Conservation (phyloP, 2,888 invertebrate species). For the Oxyteleia sp. region DNA sequence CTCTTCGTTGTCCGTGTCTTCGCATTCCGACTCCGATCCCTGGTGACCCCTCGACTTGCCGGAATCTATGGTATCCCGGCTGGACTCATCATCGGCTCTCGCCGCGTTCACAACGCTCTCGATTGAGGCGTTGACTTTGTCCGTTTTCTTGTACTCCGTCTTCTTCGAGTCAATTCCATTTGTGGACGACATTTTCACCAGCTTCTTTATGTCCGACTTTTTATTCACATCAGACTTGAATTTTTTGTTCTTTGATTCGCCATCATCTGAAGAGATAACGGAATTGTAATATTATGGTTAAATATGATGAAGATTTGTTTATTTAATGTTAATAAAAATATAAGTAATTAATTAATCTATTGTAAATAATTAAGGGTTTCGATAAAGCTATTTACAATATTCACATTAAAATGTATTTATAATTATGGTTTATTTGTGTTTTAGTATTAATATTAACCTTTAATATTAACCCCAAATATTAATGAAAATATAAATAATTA, state of each 20-base stretch:
- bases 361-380: too few relatives aligned
- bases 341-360: too few relatives aligned
- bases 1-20: conserved; percentile 85
- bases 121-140: conserved; percentile 88
- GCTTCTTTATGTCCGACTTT: conserved; percentile 73
- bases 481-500: too few relatives aligned
- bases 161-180: conserved; percentile 80
- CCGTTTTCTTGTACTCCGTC: conserved; percentile 69
- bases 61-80: conserved; percentile 84
- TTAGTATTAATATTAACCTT: too few relatives aligned
- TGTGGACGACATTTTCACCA: conserved; percentile 76
- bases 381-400: too few relatives aligned
- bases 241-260: conserved; percentile 82
- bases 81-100: conserved; percentile 84
- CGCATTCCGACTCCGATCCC: conserved; percentile 84
- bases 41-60: conserved; percentile 84
- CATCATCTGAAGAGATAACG: conserved; percentile 83
- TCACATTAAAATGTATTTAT: too few relatives aligned
- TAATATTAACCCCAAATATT: too few relatives aligned
- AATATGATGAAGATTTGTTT: too few relatives aligned
- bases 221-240: conserved; percentile 73
- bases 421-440: too few relatives aligned
- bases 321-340: too few relatives aligned
- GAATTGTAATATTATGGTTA: too few relatives aligned
- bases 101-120: conserved; percentile 89